These are phyloP conservation scores for Tetheella fluctuosa DNA, from an alignment of 2,888 invertebrate genomes.

Conservation along the genomic window DNA sequence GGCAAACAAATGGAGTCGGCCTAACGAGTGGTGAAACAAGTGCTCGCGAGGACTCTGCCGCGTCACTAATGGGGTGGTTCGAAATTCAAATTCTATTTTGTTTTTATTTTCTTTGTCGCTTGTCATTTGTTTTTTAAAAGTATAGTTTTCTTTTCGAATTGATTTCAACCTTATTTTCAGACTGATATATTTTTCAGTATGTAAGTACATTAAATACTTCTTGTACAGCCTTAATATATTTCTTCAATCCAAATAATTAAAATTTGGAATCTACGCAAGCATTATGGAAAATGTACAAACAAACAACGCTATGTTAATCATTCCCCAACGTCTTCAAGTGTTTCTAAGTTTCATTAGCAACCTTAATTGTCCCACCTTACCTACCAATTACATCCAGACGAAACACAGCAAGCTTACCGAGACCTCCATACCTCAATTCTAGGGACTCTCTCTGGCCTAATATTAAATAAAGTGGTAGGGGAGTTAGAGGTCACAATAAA, in stretches of 20 bases:
- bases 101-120: slow-evolving; percentile 35
- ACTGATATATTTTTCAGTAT: too few species aligned
- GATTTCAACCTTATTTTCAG: too few species aligned
- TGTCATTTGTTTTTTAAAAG: slow-evolving; percentile 1
- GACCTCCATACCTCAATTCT: slow-evolving; percentile 21
- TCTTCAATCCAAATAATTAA: too few species aligned
- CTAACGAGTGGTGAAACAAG: slow-evolving; percentile 72
- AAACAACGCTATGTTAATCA: slow-evolving; percentile 43
- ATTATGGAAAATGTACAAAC: slow-evolving; percentile 12
- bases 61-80: slow-evolving; percentile 69
- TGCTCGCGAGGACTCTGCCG: slow-evolving; percentile 43
- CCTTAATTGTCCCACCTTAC: slow-evolving; percentile 56
- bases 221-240: too few species aligned
- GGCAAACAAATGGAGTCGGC: slow-evolving; percentile 79
- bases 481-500: slow-evolving; percentile 22
- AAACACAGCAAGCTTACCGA: slow-evolving; percentile 26
- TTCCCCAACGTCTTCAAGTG: slow-evolving; percentile 48
- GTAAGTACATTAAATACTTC: too few species aligned
- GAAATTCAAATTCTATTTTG: slow-evolving; percentile 61
- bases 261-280: neutral
- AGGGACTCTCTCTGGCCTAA: neutral
- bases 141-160: too few species aligned
- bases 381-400: slow-evolving; percentile 35
- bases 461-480: neutral
- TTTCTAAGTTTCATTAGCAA: slow-evolving; percentile 52